Percentiles rank a stretch among this genome's conserved stretches.
Conservation (phyloP, 2,888 invertebrate species). For the Dilophus febrilis region DNA sequence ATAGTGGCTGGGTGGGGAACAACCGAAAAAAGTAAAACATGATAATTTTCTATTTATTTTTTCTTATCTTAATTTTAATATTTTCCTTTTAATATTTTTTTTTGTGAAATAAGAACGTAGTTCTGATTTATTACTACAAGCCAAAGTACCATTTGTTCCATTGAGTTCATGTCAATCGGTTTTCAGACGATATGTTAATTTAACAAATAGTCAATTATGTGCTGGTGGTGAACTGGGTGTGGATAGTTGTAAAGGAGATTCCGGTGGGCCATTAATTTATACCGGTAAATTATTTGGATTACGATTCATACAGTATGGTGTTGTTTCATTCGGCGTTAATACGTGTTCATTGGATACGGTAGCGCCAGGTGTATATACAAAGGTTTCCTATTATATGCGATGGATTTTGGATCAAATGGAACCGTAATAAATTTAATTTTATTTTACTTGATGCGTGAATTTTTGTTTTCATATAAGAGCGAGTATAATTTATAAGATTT, state of each 20-base stretch:
- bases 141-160: constrained; percentile 21
- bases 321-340: constrained; percentile 43
- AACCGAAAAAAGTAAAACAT: constrained; percentile 27
- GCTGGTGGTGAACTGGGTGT: constrained; percentile 30
- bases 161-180: constrained; percentile 20
- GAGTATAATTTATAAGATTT: too few relatives aligned
- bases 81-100: neutral
- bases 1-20: constrained; percentile 41
- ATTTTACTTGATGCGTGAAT: too few relatives aligned
- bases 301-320: constrained; percentile 23
- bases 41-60: too few relatives aligned
- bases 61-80: too few relatives aligned
- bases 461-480: too few relatives aligned
- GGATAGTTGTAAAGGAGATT: constrained; percentile 12
- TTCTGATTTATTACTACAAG: constrained; percentile 20
- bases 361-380: constrained; percentile 38
- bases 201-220: constrained; percentile 33
- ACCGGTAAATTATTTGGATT: constrained; percentile 7
- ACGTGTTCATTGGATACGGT: constrained; percentile 32
- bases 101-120: neutral
- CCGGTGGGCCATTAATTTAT: constrained; percentile 18
- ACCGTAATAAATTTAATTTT: too few relatives aligned
- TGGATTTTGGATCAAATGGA: constrained; percentile 35
- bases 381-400: constrained; percentile 32
- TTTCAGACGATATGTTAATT: constrained; percentile 14